A percentile compares a stretch with the other conserved stretches of the same genome.
These are phyloP conservation scores for Hirudinaria manillensis DNA, from an alignment of 2,888 invertebrate genomes.

Conservation along the genomic window DNA sequence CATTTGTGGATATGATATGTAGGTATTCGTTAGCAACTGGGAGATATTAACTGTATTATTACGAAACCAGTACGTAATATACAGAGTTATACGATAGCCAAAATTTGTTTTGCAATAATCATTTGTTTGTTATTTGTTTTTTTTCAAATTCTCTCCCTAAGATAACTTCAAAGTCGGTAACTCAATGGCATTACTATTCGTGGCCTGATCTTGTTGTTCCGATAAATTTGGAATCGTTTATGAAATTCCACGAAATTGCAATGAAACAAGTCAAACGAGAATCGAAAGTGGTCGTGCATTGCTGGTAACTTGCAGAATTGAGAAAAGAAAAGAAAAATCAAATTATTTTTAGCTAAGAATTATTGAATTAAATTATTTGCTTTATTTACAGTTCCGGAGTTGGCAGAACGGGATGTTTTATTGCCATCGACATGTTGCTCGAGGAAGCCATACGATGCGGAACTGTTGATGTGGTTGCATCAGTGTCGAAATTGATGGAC, in stretches of 20 bases:
- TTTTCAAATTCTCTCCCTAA: not conserved
- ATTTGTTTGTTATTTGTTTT: too few species aligned
- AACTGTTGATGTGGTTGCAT: not conserved
- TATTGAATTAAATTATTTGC: too few species aligned
- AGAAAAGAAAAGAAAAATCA: too few species aligned
- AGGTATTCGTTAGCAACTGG: too few species aligned
- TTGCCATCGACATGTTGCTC: not conserved
- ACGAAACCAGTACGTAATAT: too few species aligned
- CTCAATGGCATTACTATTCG: not conserved
- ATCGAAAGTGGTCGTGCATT: not conserved
- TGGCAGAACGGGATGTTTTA: constrained; percentile 3
- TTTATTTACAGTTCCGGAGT: not conserved
- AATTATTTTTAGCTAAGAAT: too few species aligned
- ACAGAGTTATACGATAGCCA: not conserved
- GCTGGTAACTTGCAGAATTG: not conserved
- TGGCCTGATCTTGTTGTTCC: not conserved
- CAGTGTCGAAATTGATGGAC: not conserved
- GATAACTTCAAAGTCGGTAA: not conserved
- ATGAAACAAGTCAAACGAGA: not conserved
- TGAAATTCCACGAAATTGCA: not conserved
- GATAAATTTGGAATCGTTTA: not conserved
- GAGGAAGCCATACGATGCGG: not conserved
- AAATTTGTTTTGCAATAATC: not conserved
- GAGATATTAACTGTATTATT: too few species aligned
- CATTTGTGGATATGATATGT: too few species aligned